Percentiles rank a stretch among this genome's conserved stretches.
These are phyloP conservation scores for Oligia latruncula DNA, from an alignment of 2,888 invertebrate species.

Conservation along the genomic window DNA sequence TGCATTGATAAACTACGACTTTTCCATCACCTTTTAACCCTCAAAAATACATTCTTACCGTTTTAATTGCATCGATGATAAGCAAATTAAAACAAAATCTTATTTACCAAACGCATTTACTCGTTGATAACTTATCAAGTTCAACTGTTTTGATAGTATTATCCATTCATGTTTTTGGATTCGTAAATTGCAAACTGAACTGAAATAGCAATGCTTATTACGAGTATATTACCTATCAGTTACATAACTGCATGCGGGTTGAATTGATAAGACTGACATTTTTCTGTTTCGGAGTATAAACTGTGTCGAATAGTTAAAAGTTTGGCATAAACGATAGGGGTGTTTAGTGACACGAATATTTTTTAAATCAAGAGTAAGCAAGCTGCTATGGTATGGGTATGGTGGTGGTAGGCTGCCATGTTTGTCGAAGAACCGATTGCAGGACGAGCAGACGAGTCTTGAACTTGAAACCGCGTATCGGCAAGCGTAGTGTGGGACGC, in stretches of 20 bases:
- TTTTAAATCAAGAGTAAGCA: not conserved
- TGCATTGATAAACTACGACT: conserved; percentile 14
- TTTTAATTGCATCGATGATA: conserved; percentile 22
- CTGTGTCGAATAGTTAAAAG: not conserved
- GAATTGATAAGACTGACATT: conserved; percentile 29
- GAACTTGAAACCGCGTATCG: not conserved
- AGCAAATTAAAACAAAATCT: conserved; percentile 21
- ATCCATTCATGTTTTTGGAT: conserved; percentile 40
- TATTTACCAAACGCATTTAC: conserved; percentile 29
- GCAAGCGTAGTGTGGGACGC: not conserved
- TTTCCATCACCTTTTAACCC: not conserved
- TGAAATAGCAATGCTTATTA: conserved; percentile 21
- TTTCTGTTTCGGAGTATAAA: not conserved
- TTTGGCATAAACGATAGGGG: not conserved
- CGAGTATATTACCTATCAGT: conserved; percentile 14
- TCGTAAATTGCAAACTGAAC: conserved; percentile 5
- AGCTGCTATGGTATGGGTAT: not conserved
- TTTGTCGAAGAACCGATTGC: not conserved
- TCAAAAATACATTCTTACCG: not conserved
- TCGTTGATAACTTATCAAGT: conserved; percentile 28
- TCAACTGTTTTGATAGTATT: conserved; percentile 20
- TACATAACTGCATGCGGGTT: conserved; percentile 47
- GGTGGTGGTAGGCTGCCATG: not conserved
- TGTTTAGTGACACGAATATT: not conserved
- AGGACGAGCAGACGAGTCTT: not conserved